Conservation (phyloP, 2,113 vertebrate species). For the Chrysochloris asiatica region DNA sequence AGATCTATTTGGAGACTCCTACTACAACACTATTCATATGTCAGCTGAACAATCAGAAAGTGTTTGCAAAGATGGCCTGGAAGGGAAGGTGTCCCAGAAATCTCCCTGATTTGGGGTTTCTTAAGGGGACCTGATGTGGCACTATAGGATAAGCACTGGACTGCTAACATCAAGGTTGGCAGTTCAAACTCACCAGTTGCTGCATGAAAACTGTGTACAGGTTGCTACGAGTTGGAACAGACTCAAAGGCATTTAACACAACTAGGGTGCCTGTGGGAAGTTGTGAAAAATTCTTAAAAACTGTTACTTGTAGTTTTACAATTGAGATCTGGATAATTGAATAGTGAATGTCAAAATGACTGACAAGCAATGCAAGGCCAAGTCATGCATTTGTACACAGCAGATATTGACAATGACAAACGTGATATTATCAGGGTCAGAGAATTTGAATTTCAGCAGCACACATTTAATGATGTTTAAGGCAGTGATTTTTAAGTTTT, state of each 20-base stretch:
- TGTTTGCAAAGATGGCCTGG: neutral
- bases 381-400: neutral
- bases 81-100: too few relatives aligned
- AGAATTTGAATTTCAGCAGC: neutral
- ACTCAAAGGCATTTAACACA: too few relatives aligned
- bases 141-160: too few relatives aligned
- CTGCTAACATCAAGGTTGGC: too few relatives aligned
- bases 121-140: too few relatives aligned
- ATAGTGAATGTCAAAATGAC: neutral
- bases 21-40: neutral
- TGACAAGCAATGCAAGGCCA: neutral
- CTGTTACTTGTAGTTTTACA: neutral
- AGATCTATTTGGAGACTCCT: neutral
- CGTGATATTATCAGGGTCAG: neutral
- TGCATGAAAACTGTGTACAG: too few relatives aligned
- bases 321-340: neutral
- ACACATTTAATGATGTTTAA: neutral
- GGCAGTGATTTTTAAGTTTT: neutral
- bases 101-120: too few relatives aligned
- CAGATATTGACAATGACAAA: neutral
- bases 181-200: too few relatives aligned
- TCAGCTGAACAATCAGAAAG: neutral
- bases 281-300: neutral
- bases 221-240: too few relatives aligned
- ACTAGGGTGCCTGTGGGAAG: neutral